A percentile compares a stretch with the other conserved stretches of the same genome.
Conservation (phyloP, 1,140 invertebrate genomes). For the Dendrolimus kikuchii region DNA sequence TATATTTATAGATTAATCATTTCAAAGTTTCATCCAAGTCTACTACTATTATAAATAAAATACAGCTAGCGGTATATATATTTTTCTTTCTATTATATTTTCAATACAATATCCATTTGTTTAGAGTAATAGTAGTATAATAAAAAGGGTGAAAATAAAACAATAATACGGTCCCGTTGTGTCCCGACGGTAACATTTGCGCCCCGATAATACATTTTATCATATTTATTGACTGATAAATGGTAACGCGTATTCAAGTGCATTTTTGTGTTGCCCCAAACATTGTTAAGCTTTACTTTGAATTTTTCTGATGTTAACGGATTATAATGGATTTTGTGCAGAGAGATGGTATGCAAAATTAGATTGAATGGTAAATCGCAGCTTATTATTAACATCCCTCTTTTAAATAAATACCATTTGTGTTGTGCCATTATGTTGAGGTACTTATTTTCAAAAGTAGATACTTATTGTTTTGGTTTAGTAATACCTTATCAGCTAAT, state of each 20-base stretch:
- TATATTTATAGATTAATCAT: too few relatives aligned
- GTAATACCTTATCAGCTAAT: too few relatives aligned
- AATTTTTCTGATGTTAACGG: background rate
- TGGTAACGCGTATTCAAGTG: constrained; percentile 51
- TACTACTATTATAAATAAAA: too few relatives aligned
- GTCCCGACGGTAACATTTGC: constrained; percentile 53
- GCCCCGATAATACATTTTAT: constrained; percentile 68
- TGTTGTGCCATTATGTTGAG: too few relatives aligned
- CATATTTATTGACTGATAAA: constrained; percentile 71
- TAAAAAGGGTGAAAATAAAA: constrained; percentile 58
- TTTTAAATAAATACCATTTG: too few relatives aligned
- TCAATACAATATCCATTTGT: constrained; percentile 49
- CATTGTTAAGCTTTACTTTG: constrained; percentile 14
- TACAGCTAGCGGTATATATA: constrained; percentile 28
- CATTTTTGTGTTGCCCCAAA: constrained; percentile 53
- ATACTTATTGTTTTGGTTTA: too few relatives aligned
- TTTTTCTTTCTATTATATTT: constrained; percentile 49
- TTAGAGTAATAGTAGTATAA: constrained; percentile 35
- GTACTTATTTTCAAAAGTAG: too few relatives aligned
- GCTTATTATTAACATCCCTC: too few relatives aligned
- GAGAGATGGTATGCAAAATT: too few relatives aligned
- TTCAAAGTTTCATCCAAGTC: too few relatives aligned
- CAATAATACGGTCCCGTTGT: constrained; percentile 40
- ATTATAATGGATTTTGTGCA: background rate
- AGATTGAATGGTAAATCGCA: too few relatives aligned